phyloP scores from a whole-genome alignment of 2,888 invertebrate genomes.

The Trissonchulus sp. region DNA sequence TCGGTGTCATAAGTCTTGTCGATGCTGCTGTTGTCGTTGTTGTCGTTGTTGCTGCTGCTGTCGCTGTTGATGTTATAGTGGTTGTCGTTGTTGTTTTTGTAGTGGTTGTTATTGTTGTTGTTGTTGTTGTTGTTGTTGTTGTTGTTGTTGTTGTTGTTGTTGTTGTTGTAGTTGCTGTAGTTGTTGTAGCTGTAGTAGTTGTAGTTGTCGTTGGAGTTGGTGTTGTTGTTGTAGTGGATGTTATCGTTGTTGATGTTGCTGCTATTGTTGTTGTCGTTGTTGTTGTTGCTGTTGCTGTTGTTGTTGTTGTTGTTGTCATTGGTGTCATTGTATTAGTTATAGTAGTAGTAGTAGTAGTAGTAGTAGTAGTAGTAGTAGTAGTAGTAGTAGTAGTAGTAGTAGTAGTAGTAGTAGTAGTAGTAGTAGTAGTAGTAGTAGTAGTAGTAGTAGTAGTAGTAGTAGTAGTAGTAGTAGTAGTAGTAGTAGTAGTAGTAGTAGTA shows the following conservation, averaged over 20 bases:
- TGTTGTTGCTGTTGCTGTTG: neutral
- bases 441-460: neutral
- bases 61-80: neutral
- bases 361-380: neutral
- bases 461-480: neutral
- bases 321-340: neutral
- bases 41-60: neutral
- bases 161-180: neutral
- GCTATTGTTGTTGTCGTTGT: neutral
- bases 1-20: neutral
- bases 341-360: neutral
- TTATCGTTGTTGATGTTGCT: neutral
- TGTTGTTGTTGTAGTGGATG: neutral
- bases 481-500: neutral
- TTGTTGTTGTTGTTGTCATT: neutral
- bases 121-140: neutral
- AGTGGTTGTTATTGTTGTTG: neutral
- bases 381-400: neutral
- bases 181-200: neutral
- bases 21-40: neutral
- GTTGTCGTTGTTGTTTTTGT: neutral
- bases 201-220: neutral
- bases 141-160: neutral
- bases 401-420: neutral
- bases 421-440: neutral